phyloP scores from a whole-genome alignment of 2,797 vertebrate genomes.

The Gallinago stenura region DNA sequence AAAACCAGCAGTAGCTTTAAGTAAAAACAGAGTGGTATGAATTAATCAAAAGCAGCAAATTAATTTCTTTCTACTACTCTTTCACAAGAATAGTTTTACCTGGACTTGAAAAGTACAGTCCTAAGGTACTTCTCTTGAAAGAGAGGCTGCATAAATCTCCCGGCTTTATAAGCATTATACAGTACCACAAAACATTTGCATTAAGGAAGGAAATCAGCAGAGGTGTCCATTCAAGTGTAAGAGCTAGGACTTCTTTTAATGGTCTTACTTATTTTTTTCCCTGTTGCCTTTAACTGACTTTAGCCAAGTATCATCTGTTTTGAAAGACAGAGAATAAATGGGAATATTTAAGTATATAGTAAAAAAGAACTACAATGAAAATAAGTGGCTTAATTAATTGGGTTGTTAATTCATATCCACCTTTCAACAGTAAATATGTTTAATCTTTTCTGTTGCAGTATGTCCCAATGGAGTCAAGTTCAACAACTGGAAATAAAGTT shows the following conservation, averaged over 20 bases:
- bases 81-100: not conserved
- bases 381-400: not conserved
- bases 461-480: slow-evolving; percentile 98
- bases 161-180: not conserved
- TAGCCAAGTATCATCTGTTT: not conserved
- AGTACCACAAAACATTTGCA: not conserved
- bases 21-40: not conserved
- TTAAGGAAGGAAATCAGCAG: not conserved
- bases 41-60: not conserved
- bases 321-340: not conserved
- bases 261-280: not conserved
- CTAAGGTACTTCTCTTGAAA: not conserved
- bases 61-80: not conserved
- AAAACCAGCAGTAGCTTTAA: not conserved
- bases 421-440: not conserved
- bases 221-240: not conserved
- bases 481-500: slow-evolving; percentile 94
- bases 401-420: not conserved
- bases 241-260: not conserved
- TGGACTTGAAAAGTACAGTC: not conserved
- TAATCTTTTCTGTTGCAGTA: slow-evolving; percentile 76
- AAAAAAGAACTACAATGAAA: not conserved
- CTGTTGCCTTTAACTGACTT: not conserved
- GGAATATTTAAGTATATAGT: not conserved
- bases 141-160: not conserved